Percentiles rank a stretch among this genome's conserved stretches.
Evolutionary conservation across 2,113 vertebrate genomes (phyloP).

Genomic region (Ciconia boyciana): DNA sequence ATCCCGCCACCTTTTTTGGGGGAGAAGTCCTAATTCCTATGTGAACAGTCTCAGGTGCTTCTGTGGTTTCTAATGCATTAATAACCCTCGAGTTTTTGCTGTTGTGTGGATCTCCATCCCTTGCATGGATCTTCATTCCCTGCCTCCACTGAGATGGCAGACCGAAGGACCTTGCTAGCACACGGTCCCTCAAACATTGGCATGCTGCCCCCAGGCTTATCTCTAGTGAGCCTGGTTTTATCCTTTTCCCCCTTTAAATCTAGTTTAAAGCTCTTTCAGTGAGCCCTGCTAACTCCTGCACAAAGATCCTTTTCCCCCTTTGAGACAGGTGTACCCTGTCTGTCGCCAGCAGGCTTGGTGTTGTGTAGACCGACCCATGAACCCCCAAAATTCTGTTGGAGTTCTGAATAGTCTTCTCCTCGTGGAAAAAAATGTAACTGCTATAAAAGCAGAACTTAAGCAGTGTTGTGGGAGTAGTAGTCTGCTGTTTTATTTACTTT

Average conservation of each 20-base stretch:
- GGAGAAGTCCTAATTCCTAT: background rate
- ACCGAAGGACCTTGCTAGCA: background rate
- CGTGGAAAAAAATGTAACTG: background rate
- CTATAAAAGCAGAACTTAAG: background rate
- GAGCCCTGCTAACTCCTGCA: background rate
- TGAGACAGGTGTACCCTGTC: background rate
- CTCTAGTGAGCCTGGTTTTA: background rate
- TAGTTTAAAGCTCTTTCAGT: background rate
- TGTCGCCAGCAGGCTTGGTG: background rate
- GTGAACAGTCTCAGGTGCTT: background rate
- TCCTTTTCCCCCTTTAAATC: background rate
- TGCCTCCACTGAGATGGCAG: background rate
- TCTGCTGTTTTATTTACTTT: background rate
- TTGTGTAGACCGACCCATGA: background rate
- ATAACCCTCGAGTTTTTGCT: background rate
- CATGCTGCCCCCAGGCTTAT: background rate
- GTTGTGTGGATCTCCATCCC: background rate
- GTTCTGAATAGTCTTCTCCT: background rate
- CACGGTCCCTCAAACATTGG: background rate
- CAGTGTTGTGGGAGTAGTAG: background rate
- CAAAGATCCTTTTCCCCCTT: background rate
- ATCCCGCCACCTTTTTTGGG: background rate
- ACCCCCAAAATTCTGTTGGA: accelerated
- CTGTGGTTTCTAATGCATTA: background rate
- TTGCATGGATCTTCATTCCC: background rate